These are phyloP conservation scores for Hemitrygon akajei DNA, from an alignment of 2,797 vertebrate species.

Conservation along the genomic window DNA sequence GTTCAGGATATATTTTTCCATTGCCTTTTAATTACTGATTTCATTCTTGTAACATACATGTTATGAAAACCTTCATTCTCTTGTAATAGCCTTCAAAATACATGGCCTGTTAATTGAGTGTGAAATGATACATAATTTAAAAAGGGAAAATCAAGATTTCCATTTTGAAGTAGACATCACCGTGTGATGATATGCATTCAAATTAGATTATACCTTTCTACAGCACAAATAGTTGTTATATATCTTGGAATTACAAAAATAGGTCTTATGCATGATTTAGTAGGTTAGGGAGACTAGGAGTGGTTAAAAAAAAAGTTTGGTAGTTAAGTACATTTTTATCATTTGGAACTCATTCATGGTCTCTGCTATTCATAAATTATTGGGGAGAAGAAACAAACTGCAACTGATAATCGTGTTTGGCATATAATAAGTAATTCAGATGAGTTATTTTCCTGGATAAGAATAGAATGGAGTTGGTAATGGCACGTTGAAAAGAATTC, in stretches of 20 bases:
- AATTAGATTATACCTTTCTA: not conserved
- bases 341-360: not conserved
- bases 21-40: constrained; percentile 14
- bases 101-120: constrained; percentile 14
- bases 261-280: not conserved
- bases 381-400: not conserved
- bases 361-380: not conserved
- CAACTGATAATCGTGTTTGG: not conserved
- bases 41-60: not conserved
- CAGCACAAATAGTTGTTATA: not conserved
- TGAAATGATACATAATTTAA: constrained; percentile 26
- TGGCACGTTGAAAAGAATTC: not conserved
- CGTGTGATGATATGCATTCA: not conserved
- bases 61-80: not conserved
- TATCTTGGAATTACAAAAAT: not conserved
- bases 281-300: not conserved
- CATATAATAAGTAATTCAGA: not conserved
- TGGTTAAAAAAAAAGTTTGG: not conserved
- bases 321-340: not conserved
- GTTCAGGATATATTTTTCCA: not conserved
- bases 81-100: not conserved
- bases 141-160: not conserved
- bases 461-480: not conserved
- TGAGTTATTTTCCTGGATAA: not conserved
- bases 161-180: not conserved